Percentiles rank a stretch among this genome's conserved stretches.
phyloP scores from a whole-genome alignment of 2,888 invertebrate genomes.

The Apotomis betuletana region DNA sequence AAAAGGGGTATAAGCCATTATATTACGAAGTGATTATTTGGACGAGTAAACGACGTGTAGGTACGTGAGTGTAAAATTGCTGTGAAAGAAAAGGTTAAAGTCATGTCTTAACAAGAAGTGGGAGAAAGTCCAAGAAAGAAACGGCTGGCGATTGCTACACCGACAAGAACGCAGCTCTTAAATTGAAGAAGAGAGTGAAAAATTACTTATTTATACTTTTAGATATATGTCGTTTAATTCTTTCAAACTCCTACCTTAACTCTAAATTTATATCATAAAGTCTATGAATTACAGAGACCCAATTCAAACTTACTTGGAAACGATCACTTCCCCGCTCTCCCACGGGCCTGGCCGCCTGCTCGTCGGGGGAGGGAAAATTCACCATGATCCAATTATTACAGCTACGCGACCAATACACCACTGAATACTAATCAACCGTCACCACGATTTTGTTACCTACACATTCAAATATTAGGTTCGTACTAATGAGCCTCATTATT shows the following conservation, averaged over 20 bases:
- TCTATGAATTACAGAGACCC: not conserved
- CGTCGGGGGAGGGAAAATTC: constrained; percentile 50
- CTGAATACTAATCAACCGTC: constrained; percentile 5
- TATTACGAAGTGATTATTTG: too few relatives aligned
- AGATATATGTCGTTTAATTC: too few relatives aligned
- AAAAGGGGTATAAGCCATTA: too few relatives aligned
- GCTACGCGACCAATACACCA: constrained; percentile 1
- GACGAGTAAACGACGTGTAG: too few relatives aligned
- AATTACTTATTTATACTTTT: too few relatives aligned
- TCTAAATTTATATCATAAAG: not conserved
- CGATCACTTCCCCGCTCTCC: constrained; percentile 47
- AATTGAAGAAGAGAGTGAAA: too few relatives aligned
- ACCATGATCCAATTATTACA: constrained; percentile 53
- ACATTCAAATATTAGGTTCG: not conserved
- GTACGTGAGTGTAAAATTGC: too few relatives aligned
- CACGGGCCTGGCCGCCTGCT: constrained; percentile 47
- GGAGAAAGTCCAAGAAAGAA: too few relatives aligned
- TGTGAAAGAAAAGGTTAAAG: too few relatives aligned
- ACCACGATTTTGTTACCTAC: constrained; percentile 9
- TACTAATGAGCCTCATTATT: constrained; percentile 29
- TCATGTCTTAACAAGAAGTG: too few relatives aligned
- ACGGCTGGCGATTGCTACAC: too few relatives aligned
- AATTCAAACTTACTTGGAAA: constrained; percentile 11
- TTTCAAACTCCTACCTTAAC: not conserved
- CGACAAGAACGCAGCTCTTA: too few relatives aligned